A percentile compares a stretch with the other conserved stretches of the same genome.
Evolutionary conservation across 2,797 vertebrate species (phyloP).

Genomic region (Eupleurogrammus muticus): DNA sequence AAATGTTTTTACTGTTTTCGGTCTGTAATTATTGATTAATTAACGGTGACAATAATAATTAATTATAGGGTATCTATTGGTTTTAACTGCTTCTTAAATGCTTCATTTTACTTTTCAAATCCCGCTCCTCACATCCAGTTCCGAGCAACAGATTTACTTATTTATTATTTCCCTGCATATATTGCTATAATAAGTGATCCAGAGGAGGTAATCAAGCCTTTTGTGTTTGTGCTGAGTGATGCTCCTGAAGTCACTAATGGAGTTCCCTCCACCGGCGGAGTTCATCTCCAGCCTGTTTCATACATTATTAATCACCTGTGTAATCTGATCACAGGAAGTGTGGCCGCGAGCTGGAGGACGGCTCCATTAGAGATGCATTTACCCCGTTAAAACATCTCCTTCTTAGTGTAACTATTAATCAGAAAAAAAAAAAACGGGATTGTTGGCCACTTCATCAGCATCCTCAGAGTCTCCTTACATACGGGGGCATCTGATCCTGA

Average conservation of each 20-base stretch:
- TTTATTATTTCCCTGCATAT: background rate
- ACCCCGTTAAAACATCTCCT: background rate
- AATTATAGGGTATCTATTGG: no score
- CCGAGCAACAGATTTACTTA: conserved; percentile 1
- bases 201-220: background rate
- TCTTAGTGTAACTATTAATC: background rate
- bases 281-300: conserved; percentile 43
- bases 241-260: conserved; percentile 32
- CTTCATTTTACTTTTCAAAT: background rate
- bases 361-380: conserved; percentile 5
- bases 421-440: conserved; percentile 19
- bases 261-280: conserved; percentile 29
- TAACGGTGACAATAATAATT: no score
- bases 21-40: no score
- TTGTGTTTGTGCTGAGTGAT: conserved; percentile 27
- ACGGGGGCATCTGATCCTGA: conserved; percentile 40
- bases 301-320: conserved; percentile 59
- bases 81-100: background rate
- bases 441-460: conserved; percentile 28
- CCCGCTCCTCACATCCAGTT: no score
- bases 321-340: conserved; percentile 55
- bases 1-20: no score
- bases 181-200: background rate
- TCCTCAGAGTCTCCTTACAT: conserved; percentile 33
- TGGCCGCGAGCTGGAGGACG: conserved; percentile 22